Evolutionary conservation across 1,140 invertebrate genomes (phyloP).

Genomic region (Ceratina calcarata): DNA sequence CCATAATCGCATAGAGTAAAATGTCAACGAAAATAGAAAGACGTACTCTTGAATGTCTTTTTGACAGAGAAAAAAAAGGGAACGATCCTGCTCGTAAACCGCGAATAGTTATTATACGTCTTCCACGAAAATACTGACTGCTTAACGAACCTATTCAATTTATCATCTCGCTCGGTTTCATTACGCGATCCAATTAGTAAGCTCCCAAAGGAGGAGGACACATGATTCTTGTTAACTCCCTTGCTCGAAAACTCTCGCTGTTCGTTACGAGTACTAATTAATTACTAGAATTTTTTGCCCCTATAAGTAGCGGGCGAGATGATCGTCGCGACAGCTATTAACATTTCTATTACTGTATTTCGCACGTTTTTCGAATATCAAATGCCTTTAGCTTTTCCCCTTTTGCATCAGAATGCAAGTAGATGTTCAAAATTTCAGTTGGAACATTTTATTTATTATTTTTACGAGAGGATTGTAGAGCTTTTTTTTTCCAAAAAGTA

Average conservation of each 20-base stretch:
- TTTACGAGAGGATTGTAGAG: too few relatives aligned
- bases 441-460: too few relatives aligned
- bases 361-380: background rate
- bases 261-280: slow-evolving; percentile 61
- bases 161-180: slow-evolving; percentile 58
- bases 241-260: slow-evolving; percentile 32
- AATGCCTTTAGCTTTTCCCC: too few relatives aligned
- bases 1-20: background rate
- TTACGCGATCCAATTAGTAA: slow-evolving; percentile 62
- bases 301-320: background rate
- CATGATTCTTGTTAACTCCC: slow-evolving; percentile 62
- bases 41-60: background rate
- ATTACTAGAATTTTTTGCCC: slow-evolving; percentile 31
- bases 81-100: slow-evolving; percentile 13
- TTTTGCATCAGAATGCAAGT: too few relatives aligned
- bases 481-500: too few relatives aligned
- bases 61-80: background rate
- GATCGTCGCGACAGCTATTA: background rate
- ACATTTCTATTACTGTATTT: background rate
- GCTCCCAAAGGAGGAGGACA: slow-evolving; percentile 54
- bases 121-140: slow-evolving; percentile 44
- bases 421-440: too few relatives aligned
- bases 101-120: slow-evolving; percentile 41
- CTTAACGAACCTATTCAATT: slow-evolving; percentile 60
- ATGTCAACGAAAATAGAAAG: background rate